Evolutionary conservation across 1,140 invertebrate species (phyloP).

Genomic region (Drosophila guanche): DNA sequence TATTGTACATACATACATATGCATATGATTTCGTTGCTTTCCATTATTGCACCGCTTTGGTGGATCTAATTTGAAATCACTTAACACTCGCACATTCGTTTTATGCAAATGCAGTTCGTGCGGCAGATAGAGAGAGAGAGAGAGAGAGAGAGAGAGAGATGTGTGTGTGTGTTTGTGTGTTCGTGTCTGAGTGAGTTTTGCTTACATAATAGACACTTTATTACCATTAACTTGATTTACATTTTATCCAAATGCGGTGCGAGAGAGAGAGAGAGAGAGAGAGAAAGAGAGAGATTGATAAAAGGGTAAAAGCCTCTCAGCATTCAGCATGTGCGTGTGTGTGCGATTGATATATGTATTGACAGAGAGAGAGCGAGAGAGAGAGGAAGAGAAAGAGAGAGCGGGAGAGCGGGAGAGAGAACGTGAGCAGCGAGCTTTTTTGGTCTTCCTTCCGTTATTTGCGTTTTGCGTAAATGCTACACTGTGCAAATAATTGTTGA

Average conservation of each 20-base stretch:
- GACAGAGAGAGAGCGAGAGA: too few relatives aligned
- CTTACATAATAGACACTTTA: slow-evolving; percentile 79
- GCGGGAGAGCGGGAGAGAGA: too few relatives aligned
- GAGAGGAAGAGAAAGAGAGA: too few relatives aligned
- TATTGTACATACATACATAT: too few relatives aligned
- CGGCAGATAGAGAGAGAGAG: neutral
- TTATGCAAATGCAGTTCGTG: slow-evolving; percentile 19
- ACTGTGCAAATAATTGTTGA: too few relatives aligned
- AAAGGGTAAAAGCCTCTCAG: slow-evolving; percentile 48
- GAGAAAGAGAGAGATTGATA: slow-evolving; percentile 19
- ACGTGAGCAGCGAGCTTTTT: slow-evolving; percentile 20
- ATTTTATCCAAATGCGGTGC: slow-evolving; percentile 76
- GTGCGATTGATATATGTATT: neutral
- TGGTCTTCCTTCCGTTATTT: slow-evolving; percentile 15
- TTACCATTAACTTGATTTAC: slow-evolving; percentile 79
- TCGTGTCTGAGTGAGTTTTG: slow-evolving; percentile 33
- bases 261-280: slow-evolving; percentile 47
- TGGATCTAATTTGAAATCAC: slow-evolving; percentile 66
- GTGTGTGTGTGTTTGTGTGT: slow-evolving; percentile 2
- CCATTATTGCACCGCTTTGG: neutral
- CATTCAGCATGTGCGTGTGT: slow-evolving; percentile 1
- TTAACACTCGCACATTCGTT: slow-evolving; percentile 42
- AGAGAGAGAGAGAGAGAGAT: neutral
- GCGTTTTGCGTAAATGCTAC: neutral
- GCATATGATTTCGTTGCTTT: neutral